These are phyloP conservation scores for Melanophora roralis DNA, from an alignment of 2,888 invertebrate species.

Conservation along the genomic window DNA sequence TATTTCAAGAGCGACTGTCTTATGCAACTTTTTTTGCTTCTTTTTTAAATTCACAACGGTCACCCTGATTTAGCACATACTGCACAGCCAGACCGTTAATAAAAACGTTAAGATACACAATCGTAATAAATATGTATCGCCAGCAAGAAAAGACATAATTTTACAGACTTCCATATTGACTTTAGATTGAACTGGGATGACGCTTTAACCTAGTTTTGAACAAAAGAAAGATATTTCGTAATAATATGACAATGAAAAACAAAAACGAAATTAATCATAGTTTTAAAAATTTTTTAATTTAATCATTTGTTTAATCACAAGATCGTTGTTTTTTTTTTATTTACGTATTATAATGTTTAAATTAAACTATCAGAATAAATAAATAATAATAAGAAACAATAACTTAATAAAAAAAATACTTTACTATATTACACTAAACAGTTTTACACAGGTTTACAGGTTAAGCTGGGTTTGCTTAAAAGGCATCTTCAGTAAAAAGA, in stretches of 20 bases:
- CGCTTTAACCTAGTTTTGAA: neutral
- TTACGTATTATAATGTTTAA: too few species aligned
- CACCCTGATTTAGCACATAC: neutral
- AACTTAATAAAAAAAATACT: slow-evolving; percentile 7
- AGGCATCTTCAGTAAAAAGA: slow-evolving; percentile 63
- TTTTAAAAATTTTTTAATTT: too few species aligned
- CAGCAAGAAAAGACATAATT: neutral
- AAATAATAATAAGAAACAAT: too few species aligned
- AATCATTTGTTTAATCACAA: too few species aligned
- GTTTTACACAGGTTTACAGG: neutral
- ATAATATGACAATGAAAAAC: neutral
- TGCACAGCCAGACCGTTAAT: neutral
- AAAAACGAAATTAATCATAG: slow-evolving; percentile 3
- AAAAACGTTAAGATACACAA: neutral
- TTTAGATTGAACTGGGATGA: slow-evolving; percentile 1
- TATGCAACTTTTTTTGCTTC: too few species aligned
- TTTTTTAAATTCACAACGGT: too few species aligned
- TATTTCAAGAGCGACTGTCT: too few species aligned
- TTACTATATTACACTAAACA: slow-evolving; percentile 20
- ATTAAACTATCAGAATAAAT: slow-evolving; percentile 31
- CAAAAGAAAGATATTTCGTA: neutral
- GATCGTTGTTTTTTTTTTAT: slow-evolving; percentile 12
- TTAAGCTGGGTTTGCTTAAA: slow-evolving; percentile 19
- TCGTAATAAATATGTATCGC: neutral
- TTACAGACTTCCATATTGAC: slow-evolving; percentile 14